Evolutionary conservation across 2,113 vertebrate species (phyloP), one percentile per base, ranked within the genome.

Genomic region (Pontoporia blainvillei): DNA sequence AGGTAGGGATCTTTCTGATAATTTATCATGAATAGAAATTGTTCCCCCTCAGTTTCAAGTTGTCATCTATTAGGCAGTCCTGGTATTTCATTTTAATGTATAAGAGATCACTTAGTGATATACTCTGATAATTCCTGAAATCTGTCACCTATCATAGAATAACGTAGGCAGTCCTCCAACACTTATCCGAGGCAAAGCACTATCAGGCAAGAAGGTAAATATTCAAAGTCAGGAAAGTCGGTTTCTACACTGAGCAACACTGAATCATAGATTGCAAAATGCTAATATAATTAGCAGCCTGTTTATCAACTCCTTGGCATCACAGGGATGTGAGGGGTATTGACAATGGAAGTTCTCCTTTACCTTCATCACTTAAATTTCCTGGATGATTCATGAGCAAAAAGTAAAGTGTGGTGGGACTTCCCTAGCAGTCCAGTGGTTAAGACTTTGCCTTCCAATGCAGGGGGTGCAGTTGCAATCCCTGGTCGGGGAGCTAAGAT

Each of bases 11-110:
- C 87, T 72, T 81, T 76, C 83, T 31, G 83, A 25, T 88, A 86
- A 95, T 97, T 94, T 84, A 66, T 96, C 52, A 94, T 66, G 81
- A 94, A 71, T 67, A 92, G 36, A 94, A 95, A 88, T 90, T 61
- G 31, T 85, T 92, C 84, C 75, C 36, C 25, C 76, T 92, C 90
- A 66, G n/a, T 78, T 97, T 94, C 76, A 90, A 90, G 57, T 75
- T 86, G 72, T 91, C 86, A 95, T 91, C 52, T 78, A 9, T 82
- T 95, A 90, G 64, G 84, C 67, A 87, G 39, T 52, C 27, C 29
- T 72, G n/a, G 25, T 81, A 61, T 84, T 79, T 82, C 49, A 96
- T 94, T 95, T 94, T 94, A 90, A 82, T 59, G 61, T 66, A 67
- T 75, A 46, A 93, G 86, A 94, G 92, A 87, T 97, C 64, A 90